Evolutionary conservation across 2,797 vertebrate genomes (phyloP).

Genomic region (Pipistrellus pygmaeus): DNA sequence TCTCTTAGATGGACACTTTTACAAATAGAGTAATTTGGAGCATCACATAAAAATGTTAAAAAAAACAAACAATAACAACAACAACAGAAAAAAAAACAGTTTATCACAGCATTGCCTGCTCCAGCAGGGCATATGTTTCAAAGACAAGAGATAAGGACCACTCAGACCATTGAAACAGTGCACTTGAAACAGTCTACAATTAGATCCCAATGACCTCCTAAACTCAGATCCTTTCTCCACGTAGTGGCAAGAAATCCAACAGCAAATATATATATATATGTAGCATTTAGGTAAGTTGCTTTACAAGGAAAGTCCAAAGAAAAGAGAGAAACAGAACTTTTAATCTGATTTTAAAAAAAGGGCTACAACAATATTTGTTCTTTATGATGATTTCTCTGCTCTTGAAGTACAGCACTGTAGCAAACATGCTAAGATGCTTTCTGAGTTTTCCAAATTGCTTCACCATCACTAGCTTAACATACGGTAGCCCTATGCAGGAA

Average conservation of each 20-base stretch:
- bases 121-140: slow-evolving; percentile 60
- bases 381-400: slow-evolving; percentile 72
- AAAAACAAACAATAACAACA: not conserved
- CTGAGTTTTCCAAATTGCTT: slow-evolving; percentile 68
- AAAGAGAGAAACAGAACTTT: slow-evolving; percentile 67
- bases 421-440: slow-evolving; percentile 70
- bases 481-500: not conserved
- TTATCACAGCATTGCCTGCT: slow-evolving; percentile 67
- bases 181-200: slow-evolving; percentile 71
- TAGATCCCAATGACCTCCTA: slow-evolving; percentile 57
- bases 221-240: slow-evolving; percentile 60
- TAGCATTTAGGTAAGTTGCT: slow-evolving; percentile 68
- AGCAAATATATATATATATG: slow-evolving; percentile 59
- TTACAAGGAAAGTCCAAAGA: slow-evolving; percentile 67
- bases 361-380: slow-evolving; percentile 65
- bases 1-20: slow-evolving; percentile 76
- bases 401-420: slow-evolving; percentile 70
- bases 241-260: slow-evolving; percentile 67
- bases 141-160: slow-evolving; percentile 69
- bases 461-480: slow-evolving; percentile 31
- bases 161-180: slow-evolving; percentile 72
- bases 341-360: slow-evolving; percentile 20
- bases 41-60: slow-evolving; percentile 65
- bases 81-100: not conserved
- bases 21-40: slow-evolving; percentile 70